Evolutionary conservation across 2,797 vertebrate genomes (phyloP).

Genomic region (Aselliscus stoliczkanus): DNA sequence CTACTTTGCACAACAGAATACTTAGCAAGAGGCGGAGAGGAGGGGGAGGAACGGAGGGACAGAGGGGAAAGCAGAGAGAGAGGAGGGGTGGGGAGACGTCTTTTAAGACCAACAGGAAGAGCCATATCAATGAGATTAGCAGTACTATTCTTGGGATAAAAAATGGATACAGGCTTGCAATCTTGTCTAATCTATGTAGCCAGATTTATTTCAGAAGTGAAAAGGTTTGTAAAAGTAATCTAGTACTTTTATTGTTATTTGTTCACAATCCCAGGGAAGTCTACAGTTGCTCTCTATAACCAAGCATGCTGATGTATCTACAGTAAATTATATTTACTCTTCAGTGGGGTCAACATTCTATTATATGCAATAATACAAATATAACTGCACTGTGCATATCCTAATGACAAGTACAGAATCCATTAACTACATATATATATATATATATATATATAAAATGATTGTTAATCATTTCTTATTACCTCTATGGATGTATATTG

Average conservation of each 20-base stretch:
- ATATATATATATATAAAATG: too few relatives aligned
- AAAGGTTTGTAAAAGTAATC: background rate
- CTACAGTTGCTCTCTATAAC: background rate
- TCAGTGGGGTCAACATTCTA: background rate
- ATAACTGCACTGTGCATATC: too few relatives aligned
- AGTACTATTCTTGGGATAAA: background rate
- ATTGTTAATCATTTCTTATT: background rate
- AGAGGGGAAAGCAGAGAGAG: background rate
- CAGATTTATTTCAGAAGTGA: background rate
- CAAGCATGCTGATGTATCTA: background rate
- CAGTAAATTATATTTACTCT: background rate
- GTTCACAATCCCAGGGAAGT: background rate
- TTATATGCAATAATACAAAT: background rate
- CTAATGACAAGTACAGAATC: background rate
- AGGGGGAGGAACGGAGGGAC: too few relatives aligned
- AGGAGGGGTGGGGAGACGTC: accelerated
- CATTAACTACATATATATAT: too few relatives aligned
- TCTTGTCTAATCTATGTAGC: background rate
- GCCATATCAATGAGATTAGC: background rate
- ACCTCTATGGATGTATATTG: background rate
- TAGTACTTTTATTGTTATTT: background rate
- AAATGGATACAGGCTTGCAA: background rate
- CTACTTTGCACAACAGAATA: background rate
- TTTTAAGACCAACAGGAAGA: background rate
- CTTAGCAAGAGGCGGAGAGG: background rate